phyloP scores from a whole-genome alignment of 2,888 invertebrate genomes.

The Netelia inedita region DNA sequence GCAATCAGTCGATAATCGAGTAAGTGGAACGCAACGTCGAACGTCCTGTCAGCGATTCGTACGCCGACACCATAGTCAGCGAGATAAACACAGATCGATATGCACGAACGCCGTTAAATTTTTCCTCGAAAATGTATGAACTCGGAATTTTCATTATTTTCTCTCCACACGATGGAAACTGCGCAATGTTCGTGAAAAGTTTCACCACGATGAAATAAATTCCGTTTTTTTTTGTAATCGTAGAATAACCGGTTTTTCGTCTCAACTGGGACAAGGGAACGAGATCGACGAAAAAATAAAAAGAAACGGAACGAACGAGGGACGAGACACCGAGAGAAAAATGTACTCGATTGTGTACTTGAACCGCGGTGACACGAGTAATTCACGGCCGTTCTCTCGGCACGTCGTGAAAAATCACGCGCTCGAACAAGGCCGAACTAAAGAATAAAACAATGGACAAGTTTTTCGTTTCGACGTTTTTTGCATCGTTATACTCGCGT shows the following conservation, averaged over 20 bases:
- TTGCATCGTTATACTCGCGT: background rate
- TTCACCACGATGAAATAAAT: too few relatives aligned
- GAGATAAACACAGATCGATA: too few relatives aligned
- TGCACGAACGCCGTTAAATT: too few relatives aligned
- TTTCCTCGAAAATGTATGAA: too few relatives aligned
- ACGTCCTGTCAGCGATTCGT: too few relatives aligned
- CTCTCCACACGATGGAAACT: too few relatives aligned
- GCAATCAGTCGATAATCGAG: too few relatives aligned
- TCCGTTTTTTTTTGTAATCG: background rate
- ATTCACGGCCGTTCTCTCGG: constrained; percentile 55
- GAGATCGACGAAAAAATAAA: background rate
- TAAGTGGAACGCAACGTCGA: too few relatives aligned
- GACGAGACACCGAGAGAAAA: background rate
- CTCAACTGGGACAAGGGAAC: background rate
- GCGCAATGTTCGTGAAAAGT: too few relatives aligned
- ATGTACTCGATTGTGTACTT: constrained; percentile 19
- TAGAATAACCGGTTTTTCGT: background rate
- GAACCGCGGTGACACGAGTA: constrained; percentile 55
- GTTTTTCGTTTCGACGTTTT: constrained; percentile 35
- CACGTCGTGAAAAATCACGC: constrained; percentile 51
- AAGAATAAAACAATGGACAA: constrained; percentile 53
- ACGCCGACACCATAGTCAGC: too few relatives aligned
- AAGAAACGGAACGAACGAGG: constrained; percentile 3
- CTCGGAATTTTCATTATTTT: too few relatives aligned
- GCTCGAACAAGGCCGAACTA: constrained; percentile 60